phyloP scores from a whole-genome alignment of 2,888 invertebrate genomes.

The Hirtodrosophila trivittata region DNA sequence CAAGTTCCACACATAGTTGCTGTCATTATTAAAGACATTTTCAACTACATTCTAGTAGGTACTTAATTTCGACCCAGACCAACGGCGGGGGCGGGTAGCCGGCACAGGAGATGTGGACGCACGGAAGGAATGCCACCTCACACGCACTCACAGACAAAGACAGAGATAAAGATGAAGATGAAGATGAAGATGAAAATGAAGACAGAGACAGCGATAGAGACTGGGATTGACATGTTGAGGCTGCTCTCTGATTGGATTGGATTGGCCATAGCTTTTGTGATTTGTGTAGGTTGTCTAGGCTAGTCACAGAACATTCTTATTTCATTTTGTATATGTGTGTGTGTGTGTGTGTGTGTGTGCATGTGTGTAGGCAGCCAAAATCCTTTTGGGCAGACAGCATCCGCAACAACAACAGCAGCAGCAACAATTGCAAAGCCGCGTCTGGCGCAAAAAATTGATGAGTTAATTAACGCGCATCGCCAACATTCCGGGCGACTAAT shows the following conservation, averaged over 20 bases:
- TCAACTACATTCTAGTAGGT: constrained; percentile 80
- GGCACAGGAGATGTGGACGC: not conserved
- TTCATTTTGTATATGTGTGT: too few relatives aligned
- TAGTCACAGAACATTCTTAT: not conserved
- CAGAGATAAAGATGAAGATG: not conserved
- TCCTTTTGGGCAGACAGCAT: constrained; percentile 24
- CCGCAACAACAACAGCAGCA: constrained; percentile 4
- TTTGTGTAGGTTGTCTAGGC: constrained; percentile 17
- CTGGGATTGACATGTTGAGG: not conserved
- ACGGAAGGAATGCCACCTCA: constrained; percentile 63
- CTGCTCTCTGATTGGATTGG: constrained; percentile 11
- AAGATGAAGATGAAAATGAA: not conserved
- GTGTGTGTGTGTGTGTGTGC: not conserved
- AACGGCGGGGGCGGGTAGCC: constrained; percentile 8
- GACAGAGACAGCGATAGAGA: not conserved
- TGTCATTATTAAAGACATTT: constrained; percentile 80
- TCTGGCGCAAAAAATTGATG: constrained; percentile 67
- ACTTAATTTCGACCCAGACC: constrained; percentile 67
- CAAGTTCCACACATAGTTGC: constrained; percentile 79
- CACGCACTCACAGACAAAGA: constrained; percentile 51
- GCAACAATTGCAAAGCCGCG: constrained; percentile 2
- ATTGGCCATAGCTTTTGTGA: constrained; percentile 11
- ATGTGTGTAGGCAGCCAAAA: constrained; percentile 38
- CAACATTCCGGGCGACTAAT: constrained; percentile 78
- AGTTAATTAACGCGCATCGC: constrained; percentile 79